These are phyloP conservation scores for Myopa testacea DNA, from an alignment of 2,888 invertebrate genomes.

Conservation along the genomic window DNA sequence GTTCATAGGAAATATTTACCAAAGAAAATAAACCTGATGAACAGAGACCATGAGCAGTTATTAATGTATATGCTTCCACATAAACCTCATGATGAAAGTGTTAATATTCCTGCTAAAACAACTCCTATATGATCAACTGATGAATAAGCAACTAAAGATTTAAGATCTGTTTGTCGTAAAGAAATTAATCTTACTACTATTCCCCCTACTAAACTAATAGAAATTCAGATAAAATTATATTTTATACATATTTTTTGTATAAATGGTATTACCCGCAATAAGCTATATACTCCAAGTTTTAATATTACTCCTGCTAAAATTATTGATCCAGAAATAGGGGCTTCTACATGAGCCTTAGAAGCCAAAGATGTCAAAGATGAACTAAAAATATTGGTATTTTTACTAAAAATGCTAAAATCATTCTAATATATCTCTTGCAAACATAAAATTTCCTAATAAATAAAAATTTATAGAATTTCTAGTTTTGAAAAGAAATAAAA, in stretches of 20 bases:
- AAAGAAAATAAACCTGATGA: constrained; percentile 77
- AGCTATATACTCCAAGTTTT: constrained; percentile 79
- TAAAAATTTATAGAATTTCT: constrained; percentile 71
- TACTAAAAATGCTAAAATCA: constrained; percentile 75
- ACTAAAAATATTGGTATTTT: constrained; percentile 79
- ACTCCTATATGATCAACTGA: constrained; percentile 79
- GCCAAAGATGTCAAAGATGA: constrained; percentile 79
- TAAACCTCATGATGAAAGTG: constrained; percentile 71
- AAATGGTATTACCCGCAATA: constrained; percentile 72
- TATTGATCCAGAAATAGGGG: constrained; percentile 79
- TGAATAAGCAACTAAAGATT: constrained; percentile 75
- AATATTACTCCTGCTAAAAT: constrained; percentile 80
- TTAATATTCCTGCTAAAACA: constrained; percentile 72
- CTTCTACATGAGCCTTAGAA: constrained; percentile 83
- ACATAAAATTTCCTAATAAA: constrained; percentile 69
- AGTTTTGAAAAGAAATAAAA: constrained; percentile 60
- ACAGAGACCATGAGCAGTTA: constrained; percentile 76
- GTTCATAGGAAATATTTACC: constrained; percentile 75
- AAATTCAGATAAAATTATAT: constrained; percentile 71
- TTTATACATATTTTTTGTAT: constrained; percentile 69
- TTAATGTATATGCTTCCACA: constrained; percentile 72
- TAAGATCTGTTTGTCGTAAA: constrained; percentile 78
- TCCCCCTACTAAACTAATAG: constrained; percentile 72
- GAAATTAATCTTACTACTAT: constrained; percentile 75
- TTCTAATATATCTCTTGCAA: constrained; percentile 63